Base-by-base conservation (phyloP, 2,113 vertebrate species). In the Pachycephala philippinensis region DNA sequence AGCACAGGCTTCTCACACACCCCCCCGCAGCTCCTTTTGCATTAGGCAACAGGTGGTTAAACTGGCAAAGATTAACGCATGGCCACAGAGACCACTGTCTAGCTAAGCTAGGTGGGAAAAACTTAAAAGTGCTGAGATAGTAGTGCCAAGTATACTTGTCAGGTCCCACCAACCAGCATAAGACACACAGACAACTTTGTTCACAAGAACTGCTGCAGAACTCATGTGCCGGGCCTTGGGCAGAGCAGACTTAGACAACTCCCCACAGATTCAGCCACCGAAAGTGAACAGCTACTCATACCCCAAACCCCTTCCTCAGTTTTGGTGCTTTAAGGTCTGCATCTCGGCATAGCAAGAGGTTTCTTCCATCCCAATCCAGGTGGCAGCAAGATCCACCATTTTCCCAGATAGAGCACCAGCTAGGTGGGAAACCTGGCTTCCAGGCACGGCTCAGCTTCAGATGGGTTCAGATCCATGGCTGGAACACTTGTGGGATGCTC, bases 191-290 rank as follows among this genome's bases (percentile, higher is more conserved):
- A 60, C 27, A 65, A 27, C 24, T 65, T 18, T 57, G 42, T 13
- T 57, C 47, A 44, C n/a, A 42, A 79, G 64, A 61, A 15, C 42
- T 37, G 66, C 66, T 42, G 75, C 83, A 79, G 44, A 76, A 33
- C n/a, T 89, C 61, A 20, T 0, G 1, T 15, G 50, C 45, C 0
- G 1, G 69, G 37, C 16, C 39, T 47, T 33, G 6, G 35, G 35
- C 56, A 54, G 23, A 70, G 39, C 65, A 42, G 39, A 78, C 17
- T 30, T 37, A 10, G 33, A 37, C 44, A 60, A 2, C 9, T 31
- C 21, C 24, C 61, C 26, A 24, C 1, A 4, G 3, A 35, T 53
- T 12, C 4, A 2, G 57, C 19, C 50, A 77, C 33, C 18, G 30
- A 50, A 89, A 40, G 35, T 23, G 28, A 85, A 42, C 0, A 4